Conservation (phyloP, 2,888 invertebrate species). For the Sinotaia quadrata region DNA sequence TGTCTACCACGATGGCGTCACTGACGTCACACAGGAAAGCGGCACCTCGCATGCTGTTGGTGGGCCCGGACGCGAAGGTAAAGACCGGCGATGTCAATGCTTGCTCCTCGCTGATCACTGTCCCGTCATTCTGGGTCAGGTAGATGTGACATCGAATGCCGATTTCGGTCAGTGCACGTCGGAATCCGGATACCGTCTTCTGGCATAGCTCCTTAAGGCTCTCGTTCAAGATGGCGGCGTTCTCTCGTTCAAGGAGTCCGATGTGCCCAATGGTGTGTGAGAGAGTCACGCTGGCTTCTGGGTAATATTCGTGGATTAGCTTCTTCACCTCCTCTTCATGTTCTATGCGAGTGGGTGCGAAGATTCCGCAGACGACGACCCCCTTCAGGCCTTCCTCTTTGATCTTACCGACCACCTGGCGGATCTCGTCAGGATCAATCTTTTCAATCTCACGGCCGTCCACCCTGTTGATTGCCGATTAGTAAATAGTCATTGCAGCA, state of each 20-base stretch:
- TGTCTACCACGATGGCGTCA: slow-evolving; percentile 66
- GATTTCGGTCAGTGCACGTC: slow-evolving; percentile 48
- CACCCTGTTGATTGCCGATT: too few relatives aligned
- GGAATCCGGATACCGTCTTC: slow-evolving; percentile 56
- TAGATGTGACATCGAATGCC: slow-evolving; percentile 62
- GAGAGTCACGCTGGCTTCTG: slow-evolving; percentile 58
- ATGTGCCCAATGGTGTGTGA: slow-evolving; percentile 63
- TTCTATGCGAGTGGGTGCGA: slow-evolving; percentile 56
- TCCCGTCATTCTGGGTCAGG: slow-evolving; percentile 69
- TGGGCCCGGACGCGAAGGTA: slow-evolving; percentile 68
- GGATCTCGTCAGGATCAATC: slow-evolving; percentile 53
- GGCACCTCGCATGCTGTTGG: slow-evolving; percentile 71
- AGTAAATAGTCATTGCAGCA: too few relatives aligned
- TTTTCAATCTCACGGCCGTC: slow-evolving; percentile 58
- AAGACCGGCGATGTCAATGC: slow-evolving; percentile 57
- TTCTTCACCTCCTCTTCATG: slow-evolving; percentile 53
- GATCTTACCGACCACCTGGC: slow-evolving; percentile 39
- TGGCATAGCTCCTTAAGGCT: slow-evolving; percentile 60
- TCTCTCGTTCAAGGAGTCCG: slow-evolving; percentile 67
- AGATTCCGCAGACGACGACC: slow-evolving; percentile 63
- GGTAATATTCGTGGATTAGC: slow-evolving; percentile 45
- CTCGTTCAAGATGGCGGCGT: slow-evolving; percentile 68
- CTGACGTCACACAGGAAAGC: slow-evolving; percentile 57
- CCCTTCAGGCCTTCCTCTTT: slow-evolving; percentile 45
- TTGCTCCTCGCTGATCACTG: slow-evolving; percentile 59